phyloP scores from a whole-genome alignment of 2,113 vertebrate species.

The Falco punctatus region DNA sequence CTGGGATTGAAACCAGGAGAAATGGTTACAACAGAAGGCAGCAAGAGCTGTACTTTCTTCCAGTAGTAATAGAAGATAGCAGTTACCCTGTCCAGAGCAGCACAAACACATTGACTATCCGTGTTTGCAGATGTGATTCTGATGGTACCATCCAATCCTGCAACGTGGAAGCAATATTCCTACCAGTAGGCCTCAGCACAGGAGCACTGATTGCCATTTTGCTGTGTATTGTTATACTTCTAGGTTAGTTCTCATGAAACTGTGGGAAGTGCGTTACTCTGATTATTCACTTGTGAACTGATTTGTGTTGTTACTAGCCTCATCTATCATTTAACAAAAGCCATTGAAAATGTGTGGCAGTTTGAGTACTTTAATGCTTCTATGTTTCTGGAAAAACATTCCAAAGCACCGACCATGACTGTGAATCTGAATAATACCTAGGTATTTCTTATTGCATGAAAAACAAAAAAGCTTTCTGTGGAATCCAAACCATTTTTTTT shows the following conservation, averaged over 20 bases:
- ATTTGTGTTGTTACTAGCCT: neutral
- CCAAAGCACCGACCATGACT: neutral
- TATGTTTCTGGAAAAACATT: neutral
- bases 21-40: slow-evolving; percentile 88
- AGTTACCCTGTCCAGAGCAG: slow-evolving; percentile 94
- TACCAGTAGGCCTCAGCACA: slow-evolving; percentile 96
- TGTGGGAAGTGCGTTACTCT: neutral
- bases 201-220: slow-evolving; percentile 95
- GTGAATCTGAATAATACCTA: neutral
- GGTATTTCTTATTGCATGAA: neutral
- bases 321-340: neutral
- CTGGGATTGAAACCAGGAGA: slow-evolving; percentile 89
- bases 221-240: slow-evolving; percentile 91
- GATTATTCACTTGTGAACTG: neutral
- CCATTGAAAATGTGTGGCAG: neutral
- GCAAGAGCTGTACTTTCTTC: slow-evolving; percentile 91
- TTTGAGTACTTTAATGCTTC: neutral
- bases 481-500: neutral
- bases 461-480: neutral
- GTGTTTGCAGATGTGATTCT: slow-evolving; percentile 91
- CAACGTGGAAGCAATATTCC: slow-evolving; percentile 93
- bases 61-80: slow-evolving; percentile 91
- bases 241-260: slow-evolving; percentile 82
- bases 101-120: slow-evolving; percentile 93
- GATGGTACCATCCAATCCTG: slow-evolving; percentile 92